phyloP scores from a whole-genome alignment of 1,140 invertebrate species.

The Halyomorpha halys region DNA sequence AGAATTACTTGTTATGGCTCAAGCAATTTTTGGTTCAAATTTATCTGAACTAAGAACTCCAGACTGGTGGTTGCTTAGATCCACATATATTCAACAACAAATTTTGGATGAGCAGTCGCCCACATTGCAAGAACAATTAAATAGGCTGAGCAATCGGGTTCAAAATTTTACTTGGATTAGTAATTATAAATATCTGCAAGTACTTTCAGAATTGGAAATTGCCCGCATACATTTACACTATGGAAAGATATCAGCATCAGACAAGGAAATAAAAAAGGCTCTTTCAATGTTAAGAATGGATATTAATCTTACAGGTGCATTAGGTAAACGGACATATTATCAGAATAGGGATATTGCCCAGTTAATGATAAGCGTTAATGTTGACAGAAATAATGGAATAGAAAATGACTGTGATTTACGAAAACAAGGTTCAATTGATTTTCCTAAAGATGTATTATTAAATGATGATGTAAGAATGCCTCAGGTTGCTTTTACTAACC shows the following conservation, averaged over 20 bases:
- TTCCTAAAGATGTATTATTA: conserved; percentile 47
- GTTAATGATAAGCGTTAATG: conserved; percentile 54
- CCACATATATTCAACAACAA: conserved; percentile 59
- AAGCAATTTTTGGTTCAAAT: conserved; percentile 48
- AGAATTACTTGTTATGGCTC: conserved; percentile 54
- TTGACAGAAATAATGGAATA: conserved; percentile 36
- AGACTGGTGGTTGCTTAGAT: conserved; percentile 64
- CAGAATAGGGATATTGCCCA: conserved; percentile 74
- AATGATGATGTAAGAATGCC: conserved; percentile 78
- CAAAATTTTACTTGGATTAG: conserved; percentile 38
- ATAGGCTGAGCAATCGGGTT: conserved; percentile 45
- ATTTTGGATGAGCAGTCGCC: conserved; percentile 60
- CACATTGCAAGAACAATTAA: conserved; percentile 49
- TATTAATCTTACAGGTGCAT: conserved; percentile 34
- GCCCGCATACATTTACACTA: conserved; percentile 63
- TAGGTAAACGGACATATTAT: conserved; percentile 83
- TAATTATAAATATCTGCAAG: conserved; percentile 41
- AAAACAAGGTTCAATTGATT: conserved; percentile 31
- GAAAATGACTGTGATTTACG: conserved; percentile 27
- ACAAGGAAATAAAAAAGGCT: conserved; percentile 53
- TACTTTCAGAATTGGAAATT: conserved; percentile 62
- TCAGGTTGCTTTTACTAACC: conserved; percentile 58
- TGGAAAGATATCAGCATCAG: conserved; percentile 54
- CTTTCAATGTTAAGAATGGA: conserved; percentile 50
- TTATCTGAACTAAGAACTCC: conserved; percentile 39